Conservation (phyloP, 2,113 vertebrate genomes). For the Gobio gobio region DNA sequence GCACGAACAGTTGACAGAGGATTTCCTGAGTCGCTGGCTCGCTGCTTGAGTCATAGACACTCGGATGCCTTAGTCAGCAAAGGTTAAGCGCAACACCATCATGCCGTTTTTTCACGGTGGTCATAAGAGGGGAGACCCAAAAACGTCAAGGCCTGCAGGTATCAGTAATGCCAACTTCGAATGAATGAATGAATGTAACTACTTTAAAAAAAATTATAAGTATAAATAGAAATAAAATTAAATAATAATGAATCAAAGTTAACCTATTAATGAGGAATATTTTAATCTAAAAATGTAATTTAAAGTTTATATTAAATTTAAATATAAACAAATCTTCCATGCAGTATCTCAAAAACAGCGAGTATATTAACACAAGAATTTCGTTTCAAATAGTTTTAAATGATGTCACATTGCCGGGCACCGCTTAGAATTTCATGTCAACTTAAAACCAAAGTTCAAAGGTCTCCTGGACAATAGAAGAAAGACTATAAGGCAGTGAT, state of each 20-base stretch:
- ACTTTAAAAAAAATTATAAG: background rate
- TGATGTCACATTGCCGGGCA: background rate
- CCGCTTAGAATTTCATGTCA: background rate
- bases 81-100: background rate
- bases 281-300: too few species aligned
- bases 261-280: too few species aligned
- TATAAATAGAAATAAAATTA: background rate
- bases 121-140: background rate
- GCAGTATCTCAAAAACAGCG: background rate
- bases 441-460: background rate
- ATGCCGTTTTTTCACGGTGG: background rate
- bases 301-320: background rate
- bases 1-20: background rate
- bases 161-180: background rate
- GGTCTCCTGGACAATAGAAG: background rate
- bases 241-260: too few species aligned
- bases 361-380: background rate
- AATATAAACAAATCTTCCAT: background rate
- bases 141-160: background rate
- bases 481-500: background rate
- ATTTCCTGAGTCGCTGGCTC: conserved; percentile 1
- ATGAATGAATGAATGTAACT: too few species aligned
- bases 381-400: background rate
- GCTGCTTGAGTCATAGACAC: background rate
- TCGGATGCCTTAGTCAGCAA: conserved; percentile 11